Base-by-base conservation (phyloP, 2,797 vertebrate species). In the Schizothorax lantsangensis region DNA sequence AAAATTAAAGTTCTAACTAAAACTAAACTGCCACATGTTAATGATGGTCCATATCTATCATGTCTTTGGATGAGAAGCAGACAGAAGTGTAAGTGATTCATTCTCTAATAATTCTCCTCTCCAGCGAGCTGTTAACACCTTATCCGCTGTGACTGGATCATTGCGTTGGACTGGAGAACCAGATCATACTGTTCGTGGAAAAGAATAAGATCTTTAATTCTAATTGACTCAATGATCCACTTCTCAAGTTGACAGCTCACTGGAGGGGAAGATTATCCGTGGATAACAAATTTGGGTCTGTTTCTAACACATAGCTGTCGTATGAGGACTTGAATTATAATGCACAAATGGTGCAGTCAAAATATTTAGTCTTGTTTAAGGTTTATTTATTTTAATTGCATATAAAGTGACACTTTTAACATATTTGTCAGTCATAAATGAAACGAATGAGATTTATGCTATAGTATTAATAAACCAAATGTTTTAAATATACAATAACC, bases 161-260 rank as follows among this genome's bases (percentile, higher is more conserved):
- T 7, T 75, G 26, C 10, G 26, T 52, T 75, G 19, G 3, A 57
- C 6, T 15, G 12, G 52, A 78, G 52, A 78, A 57, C 10, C 33
- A 57, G 52, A 78, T 38, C 75, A 54, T 36, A 36, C 30, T 49
- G 17, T 52, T 52, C 26, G 21, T 19, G 47, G 73, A 75, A 75
- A 52, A 73, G 23, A 30, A 74, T 26, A n/a, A 47, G 40, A 74
- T 47, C 43, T 26, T 26, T 49, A 75, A 75, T 75, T 75, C 33
- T 38, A 38, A 57, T 38, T 23, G 49, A 57, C 5, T 77, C 30
- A 47, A 0, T 73, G 40, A 47, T 73, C 71, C 73, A 52, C 17
- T 33, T 75, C 26, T 52, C 30, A 78, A 38, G 75, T 14, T 57
- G 33, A 40, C 49, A 21, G 21, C 49, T 78, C 11, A 57, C 6